These are phyloP conservation scores for Drosophila meridiana DNA, from an alignment of 2,888 invertebrate genomes.

Conservation along the genomic window DNA sequence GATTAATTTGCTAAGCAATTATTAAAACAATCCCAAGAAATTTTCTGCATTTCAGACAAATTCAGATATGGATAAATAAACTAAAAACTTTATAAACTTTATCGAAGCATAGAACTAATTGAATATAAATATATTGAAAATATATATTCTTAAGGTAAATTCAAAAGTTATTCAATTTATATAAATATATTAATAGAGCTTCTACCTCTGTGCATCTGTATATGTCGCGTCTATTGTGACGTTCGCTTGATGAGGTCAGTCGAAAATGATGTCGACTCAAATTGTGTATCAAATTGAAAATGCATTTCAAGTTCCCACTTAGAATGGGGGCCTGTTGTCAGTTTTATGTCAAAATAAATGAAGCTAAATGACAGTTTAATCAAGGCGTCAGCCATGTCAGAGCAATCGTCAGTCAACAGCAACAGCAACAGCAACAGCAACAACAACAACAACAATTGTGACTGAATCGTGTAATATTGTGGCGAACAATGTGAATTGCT, in stretches of 20 bases:
- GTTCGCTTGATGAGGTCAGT: slow-evolving; percentile 45
- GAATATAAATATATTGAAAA: not conserved
- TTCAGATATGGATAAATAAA: no score
- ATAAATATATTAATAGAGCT: no score
- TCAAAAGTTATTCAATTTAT: not conserved
- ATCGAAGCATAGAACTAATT: not conserved
- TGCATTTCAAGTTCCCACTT: slow-evolving; percentile 74
- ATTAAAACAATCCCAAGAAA: not conserved
- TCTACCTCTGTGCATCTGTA: no score
- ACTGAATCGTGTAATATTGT: slow-evolving; percentile 71
- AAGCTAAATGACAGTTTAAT: slow-evolving; percentile 85
- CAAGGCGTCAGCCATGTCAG: slow-evolving; percentile 80
- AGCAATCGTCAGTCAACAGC: slow-evolving; percentile 50
- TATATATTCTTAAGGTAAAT: not conserved
- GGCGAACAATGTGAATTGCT: slow-evolving; percentile 69
- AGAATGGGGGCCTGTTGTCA: slow-evolving; percentile 82
- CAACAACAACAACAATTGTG: slow-evolving; percentile 29
- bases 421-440: slow-evolving; percentile 21
- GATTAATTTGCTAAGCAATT: not conserved
- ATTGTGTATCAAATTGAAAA: slow-evolving; percentile 65
- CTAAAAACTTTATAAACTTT: no score
- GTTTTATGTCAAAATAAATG: slow-evolving; percentile 85
- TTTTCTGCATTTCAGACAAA: no score
- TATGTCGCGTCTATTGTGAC: not conserved
- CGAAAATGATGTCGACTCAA: slow-evolving; percentile 44